Evolutionary conservation across 1,140 invertebrate species (phyloP), one percentile per base, ranked within the genome.

Genomic region (Drosophila subobscura): DNA sequence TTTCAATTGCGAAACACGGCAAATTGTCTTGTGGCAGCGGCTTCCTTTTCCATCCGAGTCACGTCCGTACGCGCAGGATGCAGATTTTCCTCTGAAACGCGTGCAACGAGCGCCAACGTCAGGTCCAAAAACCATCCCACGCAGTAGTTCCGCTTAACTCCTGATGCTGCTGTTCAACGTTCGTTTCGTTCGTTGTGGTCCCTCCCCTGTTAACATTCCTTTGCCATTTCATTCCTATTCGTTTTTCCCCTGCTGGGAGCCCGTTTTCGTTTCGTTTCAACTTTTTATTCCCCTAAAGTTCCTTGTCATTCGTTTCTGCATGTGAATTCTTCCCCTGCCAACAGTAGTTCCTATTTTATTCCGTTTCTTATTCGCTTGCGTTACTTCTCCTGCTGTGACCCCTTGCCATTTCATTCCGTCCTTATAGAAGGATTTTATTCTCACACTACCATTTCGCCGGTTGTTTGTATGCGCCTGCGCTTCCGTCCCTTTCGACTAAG

Each of bases 31-130:
- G 51, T 60, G 66, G 46, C 59, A 23, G 45, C 53, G 27, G 37
- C 46, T 61, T 54, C 33, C 47, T 20, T 56, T 51, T 33, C 52
- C 42, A 59, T 63, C 73, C 78, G 63, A 61, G 71, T 76, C 83
- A 88, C 81, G 81, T 86, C 81, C 81, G 55, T 52, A 61, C 74
- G 66, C 54, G 56, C 68, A 81, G 78, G 78, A 86, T 88, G 78
- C 83, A 88, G 81, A 88, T 86, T 78, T 81, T 81, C 83, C 41
- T 83, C 81, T 86, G 53, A 86, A 63, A 58, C 58, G 83, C 61
- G 41, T 63, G 50, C 77, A 60, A 42, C 59, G 23, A 46, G 37
- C 42, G 45, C 10, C 61, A 29, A 41, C 20, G 53, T 37, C 74
- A 67, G 66, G 77, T 71, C 47, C 70, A 67, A 4, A 10, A 12